These are phyloP conservation scores for Amphipyra tragopoginis DNA, from an alignment of 2,888 invertebrate genomes.

Conservation along the genomic window DNA sequence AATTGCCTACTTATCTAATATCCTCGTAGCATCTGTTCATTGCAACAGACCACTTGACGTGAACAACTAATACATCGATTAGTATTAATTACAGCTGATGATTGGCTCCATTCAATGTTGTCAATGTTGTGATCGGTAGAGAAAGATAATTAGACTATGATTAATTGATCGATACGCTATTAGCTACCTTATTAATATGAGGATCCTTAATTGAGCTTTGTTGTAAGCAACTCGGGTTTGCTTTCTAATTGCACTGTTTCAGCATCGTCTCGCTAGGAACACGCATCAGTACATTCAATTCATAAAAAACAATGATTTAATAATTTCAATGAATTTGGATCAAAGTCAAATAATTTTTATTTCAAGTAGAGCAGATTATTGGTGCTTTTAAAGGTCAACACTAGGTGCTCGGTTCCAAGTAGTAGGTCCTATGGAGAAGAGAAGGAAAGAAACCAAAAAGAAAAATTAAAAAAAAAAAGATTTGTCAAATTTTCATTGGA, in stretches of 20 bases:
- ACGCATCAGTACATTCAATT: no score
- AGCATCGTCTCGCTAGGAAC: not conserved
- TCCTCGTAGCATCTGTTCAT: constrained; percentile 16
- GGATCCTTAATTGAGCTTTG: constrained; percentile 8
- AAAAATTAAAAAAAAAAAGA: no score
- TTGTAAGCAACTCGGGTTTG: not conserved
- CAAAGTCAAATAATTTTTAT: no score
- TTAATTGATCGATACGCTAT: constrained; percentile 41
- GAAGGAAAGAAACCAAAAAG: no score
- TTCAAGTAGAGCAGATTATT: no score
- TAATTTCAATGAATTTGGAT: no score
- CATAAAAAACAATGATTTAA: no score
- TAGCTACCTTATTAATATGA: constrained; percentile 28
- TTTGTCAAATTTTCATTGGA: no score
- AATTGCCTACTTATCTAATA: constrained; percentile 43
- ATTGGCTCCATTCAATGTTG: constrained; percentile 59
- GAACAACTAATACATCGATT: constrained; percentile 57
- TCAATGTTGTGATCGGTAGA: constrained; percentile 56
- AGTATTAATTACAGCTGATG: constrained; percentile 58
- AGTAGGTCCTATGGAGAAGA: no score
- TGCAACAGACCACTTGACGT: constrained; percentile 37
- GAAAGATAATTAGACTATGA: constrained; percentile 50
- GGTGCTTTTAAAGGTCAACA: no score
- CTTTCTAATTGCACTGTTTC: constrained; percentile 24
- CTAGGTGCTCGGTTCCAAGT: no score